Conservation (phyloP, 2,888 invertebrate genomes). For the Dysmachus trigonus region DNA sequence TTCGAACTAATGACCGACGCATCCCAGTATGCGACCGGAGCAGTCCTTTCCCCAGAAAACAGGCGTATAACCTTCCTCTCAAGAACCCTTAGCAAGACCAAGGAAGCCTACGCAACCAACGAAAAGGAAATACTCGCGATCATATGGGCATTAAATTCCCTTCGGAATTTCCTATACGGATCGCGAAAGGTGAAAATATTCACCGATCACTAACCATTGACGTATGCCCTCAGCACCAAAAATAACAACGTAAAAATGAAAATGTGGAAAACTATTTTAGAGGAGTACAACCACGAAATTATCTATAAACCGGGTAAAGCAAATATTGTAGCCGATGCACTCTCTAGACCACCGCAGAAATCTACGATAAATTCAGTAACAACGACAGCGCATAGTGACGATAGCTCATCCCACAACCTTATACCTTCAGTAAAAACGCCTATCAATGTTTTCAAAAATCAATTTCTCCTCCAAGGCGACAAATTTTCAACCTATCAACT, state of each 20-base stretch:
- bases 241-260: conserved; percentile 44
- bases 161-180: not conserved
- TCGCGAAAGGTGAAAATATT: conserved; percentile 8
- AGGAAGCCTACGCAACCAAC: conserved; percentile 20
- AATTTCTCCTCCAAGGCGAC: not conserved
- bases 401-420: not conserved
- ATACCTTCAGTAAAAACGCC: conserved; percentile 23
- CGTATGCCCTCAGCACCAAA: conserved; percentile 42
- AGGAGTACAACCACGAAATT: conserved; percentile 46
- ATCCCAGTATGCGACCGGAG: conserved; percentile 28
- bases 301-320: conserved; percentile 42
- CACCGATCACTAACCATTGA: conserved; percentile 19
- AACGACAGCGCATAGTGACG: not conserved
- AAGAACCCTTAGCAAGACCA: not conserved
- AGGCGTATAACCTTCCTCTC: conserved; percentile 10
- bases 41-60: not conserved
- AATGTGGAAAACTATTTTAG: conserved; percentile 47
- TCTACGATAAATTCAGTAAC: not conserved
- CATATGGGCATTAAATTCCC: not conserved
- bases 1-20: conserved; percentile 34
- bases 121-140: conserved; percentile 37
- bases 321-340: conserved; percentile 12
- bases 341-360: not conserved
- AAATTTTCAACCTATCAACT: not conserved
- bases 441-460: conserved; percentile 48